Percentiles rank a stretch among this genome's conserved stretches.
Conservation (phyloP, 2,797 vertebrate species). For the Oreochromis mossambicus region DNA sequence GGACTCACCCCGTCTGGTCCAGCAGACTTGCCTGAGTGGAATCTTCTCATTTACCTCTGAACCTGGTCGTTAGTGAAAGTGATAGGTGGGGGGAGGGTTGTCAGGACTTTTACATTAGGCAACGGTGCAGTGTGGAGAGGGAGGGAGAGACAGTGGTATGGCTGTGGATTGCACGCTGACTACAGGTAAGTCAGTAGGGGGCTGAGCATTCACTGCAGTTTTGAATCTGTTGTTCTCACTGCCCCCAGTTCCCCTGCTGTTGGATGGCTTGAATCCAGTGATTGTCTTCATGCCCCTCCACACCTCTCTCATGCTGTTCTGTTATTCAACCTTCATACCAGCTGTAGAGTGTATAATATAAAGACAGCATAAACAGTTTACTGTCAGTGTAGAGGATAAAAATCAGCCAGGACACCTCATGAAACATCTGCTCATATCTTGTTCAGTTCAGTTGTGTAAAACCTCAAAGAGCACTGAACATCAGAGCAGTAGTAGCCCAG, state of each 20-base stretch:
- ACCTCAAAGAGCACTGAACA: neutral
- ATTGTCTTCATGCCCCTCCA: neutral
- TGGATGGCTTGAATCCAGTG: neutral
- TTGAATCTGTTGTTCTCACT: neutral
- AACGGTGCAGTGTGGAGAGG: neutral
- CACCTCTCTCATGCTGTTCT: neutral
- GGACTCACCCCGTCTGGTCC: neutral
- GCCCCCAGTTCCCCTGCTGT: neutral
- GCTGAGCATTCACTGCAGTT: neutral
- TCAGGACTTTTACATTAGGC: neutral
- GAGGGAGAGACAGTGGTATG: neutral
- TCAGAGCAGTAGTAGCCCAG: too few species aligned
- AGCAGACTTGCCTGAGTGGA: neutral
- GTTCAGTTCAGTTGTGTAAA: neutral
- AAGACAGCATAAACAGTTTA: neutral
- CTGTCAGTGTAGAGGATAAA: neutral
- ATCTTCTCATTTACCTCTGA: neutral
- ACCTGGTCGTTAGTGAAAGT: neutral
- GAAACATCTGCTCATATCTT: neutral
- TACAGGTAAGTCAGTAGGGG: neutral
- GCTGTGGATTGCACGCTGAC: too few species aligned
- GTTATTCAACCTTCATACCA: neutral
- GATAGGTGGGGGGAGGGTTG: neutral
- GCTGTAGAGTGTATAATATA: neutral
- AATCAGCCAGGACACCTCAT: neutral